Percentiles rank a stretch among this genome's conserved stretches.
Evolutionary conservation across 37 sponge, comb jelly and placozoan species (phyloP).

Genomic region (Beroe forskalii): DNA sequence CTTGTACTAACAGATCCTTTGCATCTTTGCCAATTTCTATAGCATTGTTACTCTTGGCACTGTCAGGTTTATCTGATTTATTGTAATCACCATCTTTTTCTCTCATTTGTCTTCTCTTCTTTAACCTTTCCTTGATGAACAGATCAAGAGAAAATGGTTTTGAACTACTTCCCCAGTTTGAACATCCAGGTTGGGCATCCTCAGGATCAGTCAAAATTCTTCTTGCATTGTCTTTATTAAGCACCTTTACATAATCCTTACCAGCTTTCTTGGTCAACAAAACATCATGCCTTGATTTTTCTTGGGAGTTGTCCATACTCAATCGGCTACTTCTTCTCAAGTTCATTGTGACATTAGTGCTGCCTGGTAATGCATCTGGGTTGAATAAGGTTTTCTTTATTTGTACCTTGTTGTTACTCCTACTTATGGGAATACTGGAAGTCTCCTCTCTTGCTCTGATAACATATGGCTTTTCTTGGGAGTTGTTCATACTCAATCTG

Average conservation of each 20-base stretch:
- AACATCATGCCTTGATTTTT: background rate
- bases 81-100: background rate
- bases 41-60: background rate
- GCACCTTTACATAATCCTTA: background rate
- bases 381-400: background rate
- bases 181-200: no score
- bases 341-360: background rate
- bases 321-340: background rate
- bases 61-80: background rate
- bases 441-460: no score
- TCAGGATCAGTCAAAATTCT: background rate
- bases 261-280: slow-evolving; percentile 1
- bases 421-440: no score
- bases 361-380: background rate
- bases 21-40: background rate
- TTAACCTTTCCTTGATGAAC: slow-evolving; percentile 1
- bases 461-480: background rate
- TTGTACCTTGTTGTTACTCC: background rate
- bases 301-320: background rate
- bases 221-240: background rate
- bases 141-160: background rate
- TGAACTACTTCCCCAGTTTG: no score
- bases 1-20: background rate
- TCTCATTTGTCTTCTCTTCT: background rate
- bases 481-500: background rate